Percentiles rank a stretch among this genome's conserved stretches.
These are phyloP conservation scores for Liolophura sinensis DNA, from an alignment of 1,140 invertebrate genomes.

Conservation along the genomic window DNA sequence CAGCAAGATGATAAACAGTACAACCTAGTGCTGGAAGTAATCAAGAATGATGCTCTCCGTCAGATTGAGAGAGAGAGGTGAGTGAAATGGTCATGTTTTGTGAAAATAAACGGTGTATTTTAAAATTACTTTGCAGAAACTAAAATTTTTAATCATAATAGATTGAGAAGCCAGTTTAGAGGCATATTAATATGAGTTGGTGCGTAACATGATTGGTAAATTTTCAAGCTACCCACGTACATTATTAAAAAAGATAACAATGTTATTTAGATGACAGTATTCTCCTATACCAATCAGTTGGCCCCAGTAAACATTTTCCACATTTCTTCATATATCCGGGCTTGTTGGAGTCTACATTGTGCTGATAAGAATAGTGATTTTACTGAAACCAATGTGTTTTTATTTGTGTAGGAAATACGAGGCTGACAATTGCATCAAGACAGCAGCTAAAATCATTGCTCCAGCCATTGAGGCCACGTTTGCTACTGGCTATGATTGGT, in stretches of 20 bases:
- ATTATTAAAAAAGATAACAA: too few relatives aligned
- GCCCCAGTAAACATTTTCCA: too few relatives aligned
- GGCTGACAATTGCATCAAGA: constrained; percentile 84
- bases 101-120: too few relatives aligned
- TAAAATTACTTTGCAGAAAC: too few relatives aligned
- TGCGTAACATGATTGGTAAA: too few relatives aligned
- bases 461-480: constrained; percentile 80
- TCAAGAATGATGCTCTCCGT: constrained; percentile 79
- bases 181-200: too few relatives aligned
- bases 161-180: background rate
- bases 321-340: too few relatives aligned
- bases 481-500: constrained; percentile 72
- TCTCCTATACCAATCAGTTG: too few relatives aligned
- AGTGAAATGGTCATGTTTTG: constrained; percentile 5
- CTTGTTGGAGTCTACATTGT: too few relatives aligned
- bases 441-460: constrained; percentile 89
- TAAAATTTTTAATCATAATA: background rate
- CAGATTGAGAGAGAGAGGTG: constrained; percentile 74
- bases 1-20: constrained; percentile 73
- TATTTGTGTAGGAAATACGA: constrained; percentile 65
- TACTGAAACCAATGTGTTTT: constrained; percentile 1
- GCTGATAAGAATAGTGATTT: too few relatives aligned
- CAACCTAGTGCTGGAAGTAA: constrained; percentile 75
- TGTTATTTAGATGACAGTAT: too few relatives aligned
- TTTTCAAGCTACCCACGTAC: too few relatives aligned